A percentile compares a stretch with the other conserved stretches of the same genome.
Evolutionary conservation across 2,113 vertebrate genomes (phyloP).

Genomic region (Pituophis catenifer): DNA sequence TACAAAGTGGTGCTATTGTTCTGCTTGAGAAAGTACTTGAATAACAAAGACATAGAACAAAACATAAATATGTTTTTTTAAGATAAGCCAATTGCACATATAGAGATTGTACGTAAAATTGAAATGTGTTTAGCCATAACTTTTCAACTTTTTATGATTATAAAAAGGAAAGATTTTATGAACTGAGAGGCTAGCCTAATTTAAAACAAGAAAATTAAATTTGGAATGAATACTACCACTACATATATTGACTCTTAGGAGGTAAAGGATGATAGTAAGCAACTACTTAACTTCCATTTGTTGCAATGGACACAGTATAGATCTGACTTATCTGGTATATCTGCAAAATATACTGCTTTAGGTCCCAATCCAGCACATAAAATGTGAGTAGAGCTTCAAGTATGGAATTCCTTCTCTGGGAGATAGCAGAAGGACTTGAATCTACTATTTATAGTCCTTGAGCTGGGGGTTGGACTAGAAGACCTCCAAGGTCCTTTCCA

Average conservation of each 20-base stretch:
- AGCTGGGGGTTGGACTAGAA: not conserved
- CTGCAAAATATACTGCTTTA: not conserved
- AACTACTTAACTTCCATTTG: not conserved
- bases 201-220: slow-evolving; percentile 19
- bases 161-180: slow-evolving; percentile 39
- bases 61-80: slow-evolving; percentile 81
- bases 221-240: not conserved
- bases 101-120: slow-evolving; percentile 71
- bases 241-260: not conserved
- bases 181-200: slow-evolving; percentile 37
- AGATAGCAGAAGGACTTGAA: not conserved
- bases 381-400: not conserved
- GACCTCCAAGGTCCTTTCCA: not conserved
- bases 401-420: not conserved
- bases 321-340: not conserved
- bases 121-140: slow-evolving; percentile 66
- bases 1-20: slow-evolving; percentile 83
- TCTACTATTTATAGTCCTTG: not conserved
- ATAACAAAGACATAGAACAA: slow-evolving; percentile 71
- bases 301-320: not conserved
- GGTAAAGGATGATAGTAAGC: not conserved
- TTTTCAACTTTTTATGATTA: slow-evolving; percentile 72
- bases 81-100: slow-evolving; percentile 71
- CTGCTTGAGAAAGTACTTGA: slow-evolving; percentile 84
- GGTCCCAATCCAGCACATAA: not conserved